phyloP scores from a whole-genome alignment of 2,113 vertebrate species.

The Ptychochromis oligacanthus region DNA sequence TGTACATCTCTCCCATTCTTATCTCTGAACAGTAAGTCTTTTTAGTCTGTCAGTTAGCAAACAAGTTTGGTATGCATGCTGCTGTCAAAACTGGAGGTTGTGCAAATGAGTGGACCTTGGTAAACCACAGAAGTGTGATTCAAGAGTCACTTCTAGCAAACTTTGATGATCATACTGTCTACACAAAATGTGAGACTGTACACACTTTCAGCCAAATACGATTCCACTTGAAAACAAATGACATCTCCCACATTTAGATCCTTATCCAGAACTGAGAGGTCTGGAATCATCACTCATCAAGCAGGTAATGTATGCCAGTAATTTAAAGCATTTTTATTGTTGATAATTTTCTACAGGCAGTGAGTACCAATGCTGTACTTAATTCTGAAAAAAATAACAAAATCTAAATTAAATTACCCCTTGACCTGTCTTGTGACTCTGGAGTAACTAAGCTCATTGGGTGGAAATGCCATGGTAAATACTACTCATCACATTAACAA shows the following conservation, averaged over 20 bases:
- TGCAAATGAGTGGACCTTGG: neutral
- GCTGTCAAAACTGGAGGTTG: neutral
- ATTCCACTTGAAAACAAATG: too few relatives aligned
- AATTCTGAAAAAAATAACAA: neutral
- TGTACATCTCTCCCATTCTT: neutral
- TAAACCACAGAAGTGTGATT: neutral
- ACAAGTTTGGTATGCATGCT: conserved; percentile 25
- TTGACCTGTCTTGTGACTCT: neutral
- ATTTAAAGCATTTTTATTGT: neutral
- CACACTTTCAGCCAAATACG: neutral
- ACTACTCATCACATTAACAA: neutral
- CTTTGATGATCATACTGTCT: too few relatives aligned
- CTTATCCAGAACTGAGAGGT: neutral
- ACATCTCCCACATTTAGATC: neutral
- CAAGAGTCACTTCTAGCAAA: neutral
- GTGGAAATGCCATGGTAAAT: neutral
- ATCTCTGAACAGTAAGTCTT: conserved; percentile 28
- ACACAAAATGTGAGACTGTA: neutral
- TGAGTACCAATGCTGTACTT: neutral
- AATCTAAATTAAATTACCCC: neutral
- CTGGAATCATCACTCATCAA: neutral
- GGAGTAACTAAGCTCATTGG: neutral
- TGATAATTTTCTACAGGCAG: neutral
- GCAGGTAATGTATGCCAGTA: neutral
- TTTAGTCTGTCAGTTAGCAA: neutral